Evolutionary conservation across 2,888 invertebrate genomes (phyloP), one percentile per base, ranked within the genome.

Genomic region (Eristalis arbustorum): DNA sequence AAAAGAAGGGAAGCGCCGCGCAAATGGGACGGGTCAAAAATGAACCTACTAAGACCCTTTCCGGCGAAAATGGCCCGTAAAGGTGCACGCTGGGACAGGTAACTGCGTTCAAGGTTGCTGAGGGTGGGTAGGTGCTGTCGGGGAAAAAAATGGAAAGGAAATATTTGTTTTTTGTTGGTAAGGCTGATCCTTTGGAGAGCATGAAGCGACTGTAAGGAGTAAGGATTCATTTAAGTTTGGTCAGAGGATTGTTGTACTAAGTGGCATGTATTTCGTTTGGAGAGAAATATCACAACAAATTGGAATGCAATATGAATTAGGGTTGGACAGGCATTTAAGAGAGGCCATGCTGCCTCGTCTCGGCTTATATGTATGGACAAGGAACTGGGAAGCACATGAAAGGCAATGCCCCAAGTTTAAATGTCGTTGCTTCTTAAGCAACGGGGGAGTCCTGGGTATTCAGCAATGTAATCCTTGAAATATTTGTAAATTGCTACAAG

Each of bases 21-120:
- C 14, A 62, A 62, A 34, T 40, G 40, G 18, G 37, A 64, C 14
- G 28, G 56, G 34, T n/a, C 25, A 23, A 23, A 66, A 81, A 77
- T 68, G 69, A 81, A 77, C 69, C 77, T 66, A 77, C 73, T 64
- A 34, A 66, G 69, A 40, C 28, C 31, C 56, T 81, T 76, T 25
- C 49, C 28, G 37, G 71, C 14, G 74, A 67, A 66, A 81, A 75
- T 64, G 61, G 66, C 56, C 74, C 64, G 64, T 40, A 84, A 79
- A 79, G 84, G 84, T 84, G 74, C 69, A 42, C 62, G 42, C 49
- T 61, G 23, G 2, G 37, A 23, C 37, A 57, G 61, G 62, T 6
- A 49, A 42, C 42, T 66, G 57, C 64, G 23, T 66, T 5, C 22
- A 56, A 25, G 18, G 13, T 34, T n/a, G n/a, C 10, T 18, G 37